Conservation (phyloP, 1,140 invertebrate species). For the Rhagoletis pomonella region DNA sequence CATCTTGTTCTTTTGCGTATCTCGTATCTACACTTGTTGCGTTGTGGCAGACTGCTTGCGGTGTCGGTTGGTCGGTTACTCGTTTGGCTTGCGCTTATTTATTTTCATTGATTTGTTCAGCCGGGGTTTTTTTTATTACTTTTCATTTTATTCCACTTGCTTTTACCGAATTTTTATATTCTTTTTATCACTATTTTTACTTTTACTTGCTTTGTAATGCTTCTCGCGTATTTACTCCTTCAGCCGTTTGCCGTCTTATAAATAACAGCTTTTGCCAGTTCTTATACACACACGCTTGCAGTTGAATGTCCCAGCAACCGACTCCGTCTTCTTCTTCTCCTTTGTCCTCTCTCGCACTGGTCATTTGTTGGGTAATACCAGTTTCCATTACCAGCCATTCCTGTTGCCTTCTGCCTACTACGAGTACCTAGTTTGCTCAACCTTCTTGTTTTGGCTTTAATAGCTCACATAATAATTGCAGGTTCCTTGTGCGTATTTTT, state of each 20-base stretch:
- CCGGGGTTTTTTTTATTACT: background rate
- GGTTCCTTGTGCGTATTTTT: conserved; percentile 50
- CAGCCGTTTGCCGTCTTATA: background rate
- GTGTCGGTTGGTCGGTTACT: background rate
- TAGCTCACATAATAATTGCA: conserved; percentile 33
- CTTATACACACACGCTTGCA: conserved; percentile 11
- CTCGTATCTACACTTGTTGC: conserved; percentile 50
- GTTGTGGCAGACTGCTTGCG: background rate
- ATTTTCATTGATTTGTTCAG: conserved; percentile 42
- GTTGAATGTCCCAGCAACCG: background rate
- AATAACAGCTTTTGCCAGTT: background rate
- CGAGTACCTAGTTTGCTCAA: background rate
- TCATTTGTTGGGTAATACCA: conserved; percentile 35
- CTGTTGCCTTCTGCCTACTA: background rate
- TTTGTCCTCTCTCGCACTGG: background rate
- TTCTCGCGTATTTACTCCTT: background rate
- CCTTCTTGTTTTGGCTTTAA: background rate
- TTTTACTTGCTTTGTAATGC: background rate
- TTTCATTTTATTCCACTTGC: background rate
- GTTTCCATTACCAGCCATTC: conserved; percentile 44
- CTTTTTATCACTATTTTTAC: background rate
- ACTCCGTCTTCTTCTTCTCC: too few species aligned
- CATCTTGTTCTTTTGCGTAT: conserved; percentile 48
- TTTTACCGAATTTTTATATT: background rate
- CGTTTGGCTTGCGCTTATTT: conserved; percentile 46